Evolutionary conservation across 1,140 invertebrate genomes (phyloP).

Genomic region (Chironomus tepperi): DNA sequence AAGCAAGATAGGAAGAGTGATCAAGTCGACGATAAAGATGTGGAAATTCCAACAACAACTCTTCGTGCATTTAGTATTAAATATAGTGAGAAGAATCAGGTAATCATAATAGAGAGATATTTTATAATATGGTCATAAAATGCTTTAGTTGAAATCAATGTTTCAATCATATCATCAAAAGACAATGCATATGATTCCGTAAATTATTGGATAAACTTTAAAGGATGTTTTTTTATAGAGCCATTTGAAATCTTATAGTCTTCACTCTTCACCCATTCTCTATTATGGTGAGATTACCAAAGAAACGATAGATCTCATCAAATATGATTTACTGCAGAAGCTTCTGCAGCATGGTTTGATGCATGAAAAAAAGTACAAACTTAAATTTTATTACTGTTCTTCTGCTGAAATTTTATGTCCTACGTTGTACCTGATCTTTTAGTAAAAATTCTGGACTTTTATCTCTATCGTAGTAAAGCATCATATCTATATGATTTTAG

Average conservation of each 20-base stretch:
- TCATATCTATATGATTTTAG: too few relatives aligned
- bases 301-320: not conserved
- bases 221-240: not conserved
- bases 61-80: not conserved
- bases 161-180: not conserved
- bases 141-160: not conserved
- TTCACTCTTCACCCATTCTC: not conserved
- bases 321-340: not conserved
- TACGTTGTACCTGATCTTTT: too few relatives aligned
- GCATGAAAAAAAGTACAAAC: not conserved
- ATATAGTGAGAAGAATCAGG: not conserved
- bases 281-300: not conserved
- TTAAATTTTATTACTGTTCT: not conserved
- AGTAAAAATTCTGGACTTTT: too few relatives aligned
- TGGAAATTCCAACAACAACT: not conserved
- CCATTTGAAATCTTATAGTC: not conserved
- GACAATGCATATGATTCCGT: not conserved
- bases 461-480: too few relatives aligned
- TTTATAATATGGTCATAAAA: conserved; percentile 10
- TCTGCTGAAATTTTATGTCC: not conserved
- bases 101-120: conserved; percentile 19
- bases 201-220: not conserved
- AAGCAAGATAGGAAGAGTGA: not conserved
- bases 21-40: not conserved
- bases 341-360: conserved; percentile 5